Percentiles rank a stretch among this genome's conserved stretches.
Conservation (phyloP, 2,113 vertebrate species). For the Meleagris gallopavo region DNA sequence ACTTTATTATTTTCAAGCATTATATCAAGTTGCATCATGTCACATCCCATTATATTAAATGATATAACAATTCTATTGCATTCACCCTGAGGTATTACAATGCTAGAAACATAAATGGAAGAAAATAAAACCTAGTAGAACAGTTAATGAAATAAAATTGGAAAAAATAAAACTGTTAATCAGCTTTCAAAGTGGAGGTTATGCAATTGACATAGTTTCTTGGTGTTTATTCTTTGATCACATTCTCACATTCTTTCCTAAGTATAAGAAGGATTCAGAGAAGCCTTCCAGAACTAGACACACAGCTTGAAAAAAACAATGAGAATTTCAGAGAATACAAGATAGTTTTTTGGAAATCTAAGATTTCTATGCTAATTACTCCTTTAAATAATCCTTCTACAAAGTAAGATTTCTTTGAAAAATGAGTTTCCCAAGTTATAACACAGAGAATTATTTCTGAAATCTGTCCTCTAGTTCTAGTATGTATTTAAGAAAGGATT, state of each 20-base stretch:
- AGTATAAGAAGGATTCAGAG: neutral
- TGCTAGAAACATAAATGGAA: neutral
- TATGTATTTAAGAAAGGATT: neutral
- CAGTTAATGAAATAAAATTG: neutral
- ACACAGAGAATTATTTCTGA: neutral
- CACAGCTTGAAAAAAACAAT: neutral
- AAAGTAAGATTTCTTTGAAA: neutral
- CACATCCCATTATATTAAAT: constrained; percentile 6
- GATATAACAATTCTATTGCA: neutral
- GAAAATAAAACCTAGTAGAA: neutral
- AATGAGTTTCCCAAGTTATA: neutral
- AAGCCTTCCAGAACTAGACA: neutral
- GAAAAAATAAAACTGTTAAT: neutral
- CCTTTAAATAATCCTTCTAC: neutral
- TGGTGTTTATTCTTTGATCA: neutral
- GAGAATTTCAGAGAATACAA: neutral
- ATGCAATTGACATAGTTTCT: neutral
- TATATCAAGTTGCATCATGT: constrained; percentile 4
- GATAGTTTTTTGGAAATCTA: neutral
- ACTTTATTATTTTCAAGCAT: constrained; percentile 15
- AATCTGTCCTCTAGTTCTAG: neutral
- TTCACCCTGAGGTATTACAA: neutral
- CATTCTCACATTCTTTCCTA: neutral
- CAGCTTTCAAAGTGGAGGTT: neutral
- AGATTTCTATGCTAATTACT: neutral